Conservation (phyloP, 2,113 vertebrate species). For the Elephas maximus region DNA sequence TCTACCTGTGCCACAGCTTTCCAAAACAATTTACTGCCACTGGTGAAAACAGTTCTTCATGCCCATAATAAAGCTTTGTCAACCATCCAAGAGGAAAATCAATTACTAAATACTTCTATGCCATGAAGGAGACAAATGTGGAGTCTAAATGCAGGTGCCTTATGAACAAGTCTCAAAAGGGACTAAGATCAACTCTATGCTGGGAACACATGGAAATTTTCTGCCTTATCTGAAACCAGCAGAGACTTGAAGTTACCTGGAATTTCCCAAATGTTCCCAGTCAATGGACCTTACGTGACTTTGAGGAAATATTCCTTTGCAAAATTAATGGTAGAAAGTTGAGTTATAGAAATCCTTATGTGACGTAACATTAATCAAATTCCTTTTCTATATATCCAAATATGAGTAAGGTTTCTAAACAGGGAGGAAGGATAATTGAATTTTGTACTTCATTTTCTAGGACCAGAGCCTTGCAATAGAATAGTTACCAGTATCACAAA, state of each 20-base stretch:
- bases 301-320: neutral
- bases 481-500: neutral
- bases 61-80: constrained; percentile 36
- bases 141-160: neutral
- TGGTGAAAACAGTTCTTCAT: constrained; percentile 34
- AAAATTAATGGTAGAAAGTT: neutral
- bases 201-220: neutral
- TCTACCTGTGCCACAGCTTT: neutral
- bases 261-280: neutral
- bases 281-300: neutral
- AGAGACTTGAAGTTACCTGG: neutral
- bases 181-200: neutral
- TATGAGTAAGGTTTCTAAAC: neutral
- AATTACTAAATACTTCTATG: constrained; percentile 33
- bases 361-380: neutral
- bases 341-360: neutral
- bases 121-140: constrained; percentile 14
- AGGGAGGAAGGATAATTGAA: neutral
- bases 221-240: neutral
- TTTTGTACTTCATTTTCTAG: neutral
- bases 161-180: neutral
- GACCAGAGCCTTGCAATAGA: neutral
- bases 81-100: constrained; percentile 64
- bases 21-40: constrained; percentile 40
- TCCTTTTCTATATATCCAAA: neutral